Conservation (phyloP, 92 coral and sea anemone genomes). For the Zoanthus sociatus region DNA sequence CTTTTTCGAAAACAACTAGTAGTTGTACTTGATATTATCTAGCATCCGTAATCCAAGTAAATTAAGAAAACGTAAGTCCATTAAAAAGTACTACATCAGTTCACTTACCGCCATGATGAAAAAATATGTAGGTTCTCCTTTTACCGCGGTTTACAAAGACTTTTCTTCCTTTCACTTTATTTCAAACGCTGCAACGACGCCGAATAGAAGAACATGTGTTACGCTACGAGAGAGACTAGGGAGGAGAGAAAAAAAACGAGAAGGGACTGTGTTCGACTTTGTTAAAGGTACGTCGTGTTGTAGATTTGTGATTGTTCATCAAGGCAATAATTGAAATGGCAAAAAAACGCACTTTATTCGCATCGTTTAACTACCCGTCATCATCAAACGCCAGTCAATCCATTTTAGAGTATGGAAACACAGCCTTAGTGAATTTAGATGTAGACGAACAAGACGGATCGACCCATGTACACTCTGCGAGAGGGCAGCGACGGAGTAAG, state of each 20-base stretch:
- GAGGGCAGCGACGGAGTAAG: constrained; percentile 45
- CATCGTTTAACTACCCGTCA: constrained; percentile 82
- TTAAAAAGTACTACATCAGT: too few relatives aligned
- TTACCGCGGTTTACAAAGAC: background rate
- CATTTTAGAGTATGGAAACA: constrained; percentile 85
- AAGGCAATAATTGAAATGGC: background rate
- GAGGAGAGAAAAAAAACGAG: too few relatives aligned
- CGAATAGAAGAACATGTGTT: background rate
- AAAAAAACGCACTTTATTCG: constrained; percentile 32
- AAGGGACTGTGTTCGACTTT: too few relatives aligned
- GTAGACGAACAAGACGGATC: constrained; percentile 47
- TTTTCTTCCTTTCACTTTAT: too few relatives aligned
- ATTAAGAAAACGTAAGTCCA: background rate
- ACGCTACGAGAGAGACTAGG: too few relatives aligned
- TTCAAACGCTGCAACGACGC: background rate
- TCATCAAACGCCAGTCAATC: constrained; percentile 71
- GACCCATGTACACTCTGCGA: constrained; percentile 58
- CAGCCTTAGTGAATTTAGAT: constrained; percentile 68
- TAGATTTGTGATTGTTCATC: background rate
- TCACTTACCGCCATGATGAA: constrained; percentile 47
- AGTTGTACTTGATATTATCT: too few relatives aligned
- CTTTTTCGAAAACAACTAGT: too few relatives aligned
- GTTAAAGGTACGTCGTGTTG: background rate
- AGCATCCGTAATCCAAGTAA: too few relatives aligned
- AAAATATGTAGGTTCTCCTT: background rate